These are phyloP conservation scores for Puffinus mauretanicus DNA, from an alignment of 2,113 vertebrate genomes.

Conservation along the genomic window DNA sequence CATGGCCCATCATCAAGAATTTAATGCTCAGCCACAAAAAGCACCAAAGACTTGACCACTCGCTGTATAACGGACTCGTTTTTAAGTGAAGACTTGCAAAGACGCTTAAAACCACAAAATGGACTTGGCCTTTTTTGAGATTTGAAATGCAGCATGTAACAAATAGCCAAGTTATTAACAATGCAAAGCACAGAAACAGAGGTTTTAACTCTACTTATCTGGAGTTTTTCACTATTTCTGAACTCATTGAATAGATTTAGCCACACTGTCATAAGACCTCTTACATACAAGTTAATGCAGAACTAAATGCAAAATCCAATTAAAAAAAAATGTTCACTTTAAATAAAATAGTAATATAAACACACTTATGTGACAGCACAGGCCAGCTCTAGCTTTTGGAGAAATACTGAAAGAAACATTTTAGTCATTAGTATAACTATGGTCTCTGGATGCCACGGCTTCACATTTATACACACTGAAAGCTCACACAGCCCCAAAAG, in stretches of 20 bases:
- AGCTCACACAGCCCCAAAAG: not conserved
- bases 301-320: not conserved
- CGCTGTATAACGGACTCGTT: fast-evolving
- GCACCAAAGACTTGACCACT: not conserved
- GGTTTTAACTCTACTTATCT: not conserved
- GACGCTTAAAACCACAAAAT: not conserved
- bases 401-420: not conserved
- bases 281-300: not conserved
- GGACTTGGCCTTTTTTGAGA: not conserved
- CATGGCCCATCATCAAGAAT: not conserved
- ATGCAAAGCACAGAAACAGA: not conserved
- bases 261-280: not conserved
- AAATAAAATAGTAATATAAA: not conserved
- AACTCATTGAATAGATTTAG: not conserved
- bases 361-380: not conserved
- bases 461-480: not conserved
- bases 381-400: not conserved
- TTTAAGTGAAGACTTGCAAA: not conserved
- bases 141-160: not conserved
- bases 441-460: not conserved
- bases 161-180: not conserved
- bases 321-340: not conserved
- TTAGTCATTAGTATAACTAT: not conserved
- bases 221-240: not conserved
- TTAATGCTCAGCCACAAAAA: not conserved